Percentiles rank a stretch among this genome's conserved stretches.
phyloP scores from a whole-genome alignment of 2,888 invertebrate species.

The Crematogaster levior region DNA sequence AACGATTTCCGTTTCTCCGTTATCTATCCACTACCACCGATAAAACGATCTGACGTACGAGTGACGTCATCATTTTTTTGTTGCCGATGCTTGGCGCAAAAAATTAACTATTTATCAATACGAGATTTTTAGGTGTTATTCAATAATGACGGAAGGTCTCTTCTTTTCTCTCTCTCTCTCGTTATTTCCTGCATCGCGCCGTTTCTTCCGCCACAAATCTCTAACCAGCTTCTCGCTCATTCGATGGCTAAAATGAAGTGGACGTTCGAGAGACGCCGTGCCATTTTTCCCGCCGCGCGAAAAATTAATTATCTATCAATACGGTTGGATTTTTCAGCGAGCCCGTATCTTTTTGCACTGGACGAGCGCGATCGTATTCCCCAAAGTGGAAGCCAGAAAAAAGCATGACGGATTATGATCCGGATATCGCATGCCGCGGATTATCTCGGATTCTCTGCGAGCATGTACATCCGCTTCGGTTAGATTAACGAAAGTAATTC shows the following conservation, averaged over 20 bases:
- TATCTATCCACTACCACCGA: constrained; percentile 45
- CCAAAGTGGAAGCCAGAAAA: background rate
- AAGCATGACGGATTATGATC: constrained; percentile 33
- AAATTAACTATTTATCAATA: constrained; percentile 68
- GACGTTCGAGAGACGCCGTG: constrained; percentile 34
- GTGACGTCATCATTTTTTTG: constrained; percentile 43
- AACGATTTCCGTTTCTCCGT: constrained; percentile 5
- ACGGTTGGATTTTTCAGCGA: constrained; percentile 26
- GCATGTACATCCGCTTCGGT: background rate
- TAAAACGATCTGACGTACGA: constrained; percentile 59
- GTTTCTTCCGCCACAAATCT: background rate
- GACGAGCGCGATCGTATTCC: constrained; percentile 15
- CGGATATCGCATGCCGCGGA: constrained; percentile 34
- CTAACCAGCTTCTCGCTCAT: background rate
- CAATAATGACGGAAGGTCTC: background rate
- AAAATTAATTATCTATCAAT: constrained; percentile 68
- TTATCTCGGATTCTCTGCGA: constrained; percentile 46
- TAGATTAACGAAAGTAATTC: constrained; percentile 55
- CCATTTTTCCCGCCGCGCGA: constrained; percentile 39
- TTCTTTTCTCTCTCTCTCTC: background rate
- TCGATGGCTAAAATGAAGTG: constrained; percentile 11
- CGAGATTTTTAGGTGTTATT: constrained; percentile 28
- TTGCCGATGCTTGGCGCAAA: constrained; percentile 13
- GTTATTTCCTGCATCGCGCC: too few relatives aligned
- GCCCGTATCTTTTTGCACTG: constrained; percentile 18